phyloP scores from a whole-genome alignment of 2,888 invertebrate genomes.

The Hypomecis punctinalis region DNA sequence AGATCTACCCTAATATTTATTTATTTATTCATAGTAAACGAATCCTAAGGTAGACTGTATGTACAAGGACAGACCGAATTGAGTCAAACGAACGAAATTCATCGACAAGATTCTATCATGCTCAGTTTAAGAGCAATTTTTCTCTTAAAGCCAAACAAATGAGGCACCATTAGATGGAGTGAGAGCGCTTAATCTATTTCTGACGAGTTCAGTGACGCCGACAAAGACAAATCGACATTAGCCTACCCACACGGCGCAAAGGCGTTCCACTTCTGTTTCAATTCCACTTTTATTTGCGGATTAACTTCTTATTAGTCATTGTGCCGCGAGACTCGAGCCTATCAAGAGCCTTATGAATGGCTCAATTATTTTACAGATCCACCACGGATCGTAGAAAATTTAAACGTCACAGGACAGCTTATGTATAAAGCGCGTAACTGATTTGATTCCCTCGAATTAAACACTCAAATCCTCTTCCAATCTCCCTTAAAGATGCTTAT shows the following conservation, averaged over 20 bases:
- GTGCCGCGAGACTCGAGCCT: constrained; percentile 71
- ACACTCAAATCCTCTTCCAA: constrained; percentile 38
- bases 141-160: constrained; percentile 85
- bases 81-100: constrained; percentile 78
- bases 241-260: constrained; percentile 84
- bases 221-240: constrained; percentile 85
- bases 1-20: too few relatives aligned
- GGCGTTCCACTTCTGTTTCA: constrained; percentile 84
- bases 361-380: constrained; percentile 81
- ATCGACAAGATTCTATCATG: constrained; percentile 79
- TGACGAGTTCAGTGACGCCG: constrained; percentile 86
- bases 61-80: constrained; percentile 59
- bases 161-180: constrained; percentile 85
- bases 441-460: constrained; percentile 49
- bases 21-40: constrained; percentile 8
- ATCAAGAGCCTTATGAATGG: constrained; percentile 83
- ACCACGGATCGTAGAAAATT: constrained; percentile 55
- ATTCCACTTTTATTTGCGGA: constrained; percentile 85
- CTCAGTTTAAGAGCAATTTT: constrained; percentile 82
- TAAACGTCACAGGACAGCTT: constrained; percentile 43
- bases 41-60: constrained; percentile 13
- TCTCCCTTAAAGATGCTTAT: constrained; percentile 31
- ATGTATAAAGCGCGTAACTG: constrained; percentile 48
- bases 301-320: constrained; percentile 85
- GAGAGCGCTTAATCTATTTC: constrained; percentile 86